Evolutionary conservation across 23 tunicate species (phyloP), one percentile per base, ranked within the genome.

Genomic region (Botrylloides violaceus): DNA sequence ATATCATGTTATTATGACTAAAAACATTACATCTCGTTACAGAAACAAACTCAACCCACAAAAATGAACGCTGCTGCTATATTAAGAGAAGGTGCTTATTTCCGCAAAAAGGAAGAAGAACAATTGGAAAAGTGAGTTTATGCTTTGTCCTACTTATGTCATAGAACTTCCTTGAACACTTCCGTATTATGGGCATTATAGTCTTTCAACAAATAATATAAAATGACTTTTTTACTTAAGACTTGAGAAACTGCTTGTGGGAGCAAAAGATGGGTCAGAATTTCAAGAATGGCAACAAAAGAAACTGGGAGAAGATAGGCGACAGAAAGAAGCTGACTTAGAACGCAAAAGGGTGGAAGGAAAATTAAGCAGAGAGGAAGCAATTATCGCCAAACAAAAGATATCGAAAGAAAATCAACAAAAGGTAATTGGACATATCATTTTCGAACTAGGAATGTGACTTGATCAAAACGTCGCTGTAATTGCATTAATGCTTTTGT

Each of bases 1-100:
- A 48, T 48, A 12, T 48, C 55, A 48, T 48, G 55, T 18, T 18
- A 12, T 48, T 18, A 48, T 12, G 55, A 12, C 55, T 18, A 48
- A 19, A 49, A 49, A n/a, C 20, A 19, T 60, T n/a, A 23, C 24
- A n/a, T 20, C 23, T 59, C 7, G 28, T 59, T 59, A 18, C 30
- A 68, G 74, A 36, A 38, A 9, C 74, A 68, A 21, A 35, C 26
- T 39, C 74, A 37, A 5, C 77, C 65, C 22, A 87, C 82, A 36
- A 95, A 82, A 66, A 77, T 87, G 87, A 95, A 84, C 62, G 81
- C 96, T 60, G 96, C 99, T 5, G 89, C 96, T 15, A 79, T 95
- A 5, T 49, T 95, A 37, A 76, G 99, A 34, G 99, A 87, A 70
- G 99, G 83, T 53, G 59, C 84, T 32, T 43, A 78, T 61, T 87